phyloP scores from a whole-genome alignment of 2,797 vertebrate genomes.

The Lerista edwardsae region DNA sequence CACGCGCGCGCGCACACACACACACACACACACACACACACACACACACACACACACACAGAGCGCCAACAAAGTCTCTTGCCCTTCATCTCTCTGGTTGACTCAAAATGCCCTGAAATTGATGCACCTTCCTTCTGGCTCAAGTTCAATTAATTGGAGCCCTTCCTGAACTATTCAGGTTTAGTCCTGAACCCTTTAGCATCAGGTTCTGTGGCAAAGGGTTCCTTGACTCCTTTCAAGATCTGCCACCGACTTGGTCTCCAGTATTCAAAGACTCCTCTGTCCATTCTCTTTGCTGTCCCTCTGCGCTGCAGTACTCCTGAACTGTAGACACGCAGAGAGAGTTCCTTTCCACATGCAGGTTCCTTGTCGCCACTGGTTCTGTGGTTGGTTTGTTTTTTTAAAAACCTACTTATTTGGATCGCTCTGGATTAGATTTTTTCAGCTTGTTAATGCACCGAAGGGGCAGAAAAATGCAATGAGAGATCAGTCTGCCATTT shows the following conservation, averaged over 20 bases:
- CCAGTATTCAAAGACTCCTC: not conserved
- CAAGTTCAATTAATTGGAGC: not conserved
- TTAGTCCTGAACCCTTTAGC: not conserved
- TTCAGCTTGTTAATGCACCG: not conserved
- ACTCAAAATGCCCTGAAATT: not conserved
- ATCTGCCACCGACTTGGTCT: no score
- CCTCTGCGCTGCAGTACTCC: not conserved
- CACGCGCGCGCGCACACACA: not conserved
- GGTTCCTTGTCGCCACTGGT: not conserved
- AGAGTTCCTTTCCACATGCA: not conserved
- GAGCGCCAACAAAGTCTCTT: not conserved
- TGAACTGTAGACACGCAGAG: not conserved
- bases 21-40: not conserved
- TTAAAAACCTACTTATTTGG: not conserved
- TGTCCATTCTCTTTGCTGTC: not conserved
- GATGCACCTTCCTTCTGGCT: not conserved
- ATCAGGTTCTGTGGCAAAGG: not conserved
- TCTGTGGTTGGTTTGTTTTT: slow-evolving; percentile 3
- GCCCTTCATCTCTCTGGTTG: not conserved
- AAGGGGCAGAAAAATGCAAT: not conserved
- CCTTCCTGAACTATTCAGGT: not conserved
- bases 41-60: not conserved
- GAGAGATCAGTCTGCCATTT: not conserved
- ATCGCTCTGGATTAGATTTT: no score
- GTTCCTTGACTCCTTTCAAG: not conserved